Evolutionary conservation across 2,797 vertebrate species (phyloP), one percentile per base, ranked within the genome.

Genomic region (Myoxocephalus aenaeus): DNA sequence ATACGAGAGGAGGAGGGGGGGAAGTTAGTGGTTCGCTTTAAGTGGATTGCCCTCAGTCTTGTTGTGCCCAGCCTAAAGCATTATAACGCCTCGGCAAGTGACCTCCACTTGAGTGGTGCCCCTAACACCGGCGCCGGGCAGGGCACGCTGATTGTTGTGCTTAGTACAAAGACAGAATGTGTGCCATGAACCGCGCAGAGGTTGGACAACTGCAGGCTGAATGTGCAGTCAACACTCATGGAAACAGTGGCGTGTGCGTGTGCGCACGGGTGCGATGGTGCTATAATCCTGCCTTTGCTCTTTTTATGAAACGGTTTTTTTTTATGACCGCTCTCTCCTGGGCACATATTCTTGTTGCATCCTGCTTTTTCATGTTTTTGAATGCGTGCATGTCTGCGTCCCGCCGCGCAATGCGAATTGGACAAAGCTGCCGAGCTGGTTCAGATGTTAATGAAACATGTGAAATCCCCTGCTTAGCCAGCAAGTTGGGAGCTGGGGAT

Each of bases 361-460:
- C n/a, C 57, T 13, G 63, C 38, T 67, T 20, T 79, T 71, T 61
- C 51, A 44, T 70, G 64, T 58, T 76, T 68, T 46, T 29, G 51
- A 62, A 65, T 9, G 32, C 59, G 20, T 20, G 2, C 48, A 40
- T 4, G 40, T 15, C 9, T 12, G 3, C 9, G 9, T 63, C 66
- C 72, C 5, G 53, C 69, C 64, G 34, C 86, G 69, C 54, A 22
- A 73, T 73, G 83, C 83, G 75, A 92, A 80, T 86, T 70, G 78
- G 75, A 89, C 78, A 83, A 89, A 93, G 90, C 89, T 76, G 92
- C 86, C 71, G 87, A 90, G 88, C 85, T 90, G 93, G 92, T 94
- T 96, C 93, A 94, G 93, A 96, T 94, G 95, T 94, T 96, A 96
- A 96, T 96, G 92, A 93, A 93, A 95, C 93, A 94, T 92, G 92